Evolutionary conservation across 2,797 vertebrate genomes (phyloP), one percentile per base, ranked within the genome.

Genomic region (Tolypeutes matacus): DNA sequence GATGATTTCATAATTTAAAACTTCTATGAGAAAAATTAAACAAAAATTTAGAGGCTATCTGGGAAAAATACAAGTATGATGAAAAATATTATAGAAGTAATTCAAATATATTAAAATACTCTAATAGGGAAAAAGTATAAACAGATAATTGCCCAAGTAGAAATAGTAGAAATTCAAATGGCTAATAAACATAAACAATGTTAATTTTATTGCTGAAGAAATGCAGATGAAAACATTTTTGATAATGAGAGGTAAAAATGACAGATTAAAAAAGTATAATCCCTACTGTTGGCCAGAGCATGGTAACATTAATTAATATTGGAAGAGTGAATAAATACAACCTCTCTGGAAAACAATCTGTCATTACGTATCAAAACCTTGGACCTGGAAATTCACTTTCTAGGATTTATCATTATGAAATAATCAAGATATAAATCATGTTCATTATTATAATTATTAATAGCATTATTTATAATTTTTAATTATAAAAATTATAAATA

Each of bases 391-490:
- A 53, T 67, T 73, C 64, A 60, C 64, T 15, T 60, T 87, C 23
- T 49, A 76, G 39, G 58, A 64, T 80, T 85, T 80, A 53, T 67
- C 75, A 3, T 56, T 65, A 77, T 53, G 25, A 70, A 95, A 85
- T 73, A 82, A 51, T 56, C 62, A 87, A 94, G 75, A 34, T 42
- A 88, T 2, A 84, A 29, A 81, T 27, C 23, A 70, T 36, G 12
- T 67, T 77, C 62, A 89, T 70, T 27, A 92, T n/a, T n/a, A n/a
- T n/a, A n/a, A n/a, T n/a, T n/a, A n/a, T n/a, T n/a, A n/a, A n/a
- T 21, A 95, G 42, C 29, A 82, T 49, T 83, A 72, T 73, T 86
- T 82, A 62, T n/a, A 90, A 86, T 72, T 82, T 90, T 87, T 67
- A 27, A 85, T 53, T 11, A 69, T 75, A 77, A 85, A 91, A 39